Conservation (phyloP, 2,113 vertebrate species). For the Scomber scombrus region DNA sequence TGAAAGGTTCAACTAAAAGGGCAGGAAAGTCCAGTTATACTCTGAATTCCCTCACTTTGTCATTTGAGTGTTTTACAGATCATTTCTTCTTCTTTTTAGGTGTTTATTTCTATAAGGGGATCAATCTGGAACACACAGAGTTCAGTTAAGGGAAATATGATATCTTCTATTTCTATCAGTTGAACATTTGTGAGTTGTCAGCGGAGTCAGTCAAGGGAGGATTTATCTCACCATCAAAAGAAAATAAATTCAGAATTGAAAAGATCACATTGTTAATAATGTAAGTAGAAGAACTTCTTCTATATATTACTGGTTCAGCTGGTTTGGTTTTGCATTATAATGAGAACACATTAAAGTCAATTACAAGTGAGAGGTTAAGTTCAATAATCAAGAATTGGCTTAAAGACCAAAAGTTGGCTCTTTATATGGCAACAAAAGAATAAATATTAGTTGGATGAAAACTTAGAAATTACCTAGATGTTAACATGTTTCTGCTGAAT, state of each 20-base stretch:
- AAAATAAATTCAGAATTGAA: constrained; percentile 10
- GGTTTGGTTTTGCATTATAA: background rate
- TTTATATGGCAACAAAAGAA: background rate
- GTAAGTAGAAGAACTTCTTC: constrained; percentile 22
- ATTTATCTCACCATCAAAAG: background rate
- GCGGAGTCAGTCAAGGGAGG: background rate
- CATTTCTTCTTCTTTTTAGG: background rate
- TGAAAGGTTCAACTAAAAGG: constrained; percentile 58
- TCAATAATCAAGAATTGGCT: background rate
- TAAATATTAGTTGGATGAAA: background rate
- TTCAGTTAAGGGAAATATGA: background rate
- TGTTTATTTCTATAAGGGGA: background rate
- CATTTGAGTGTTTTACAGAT: background rate
- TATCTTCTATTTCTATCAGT: background rate
- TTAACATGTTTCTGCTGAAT: background rate
- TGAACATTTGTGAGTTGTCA: background rate
- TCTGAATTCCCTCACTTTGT: constrained; percentile 4
- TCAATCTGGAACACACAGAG: background rate
- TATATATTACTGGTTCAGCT: background rate
- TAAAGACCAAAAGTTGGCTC: background rate
- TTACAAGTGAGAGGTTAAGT: background rate
- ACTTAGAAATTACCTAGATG: background rate
- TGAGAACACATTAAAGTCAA: background rate
- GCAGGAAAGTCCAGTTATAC: constrained; percentile 52
- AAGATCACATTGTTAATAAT: background rate